Evolutionary conservation across 2,113 vertebrate genomes (phyloP), one percentile per base, ranked within the genome.

Genomic region (Psophia crepitans): DNA sequence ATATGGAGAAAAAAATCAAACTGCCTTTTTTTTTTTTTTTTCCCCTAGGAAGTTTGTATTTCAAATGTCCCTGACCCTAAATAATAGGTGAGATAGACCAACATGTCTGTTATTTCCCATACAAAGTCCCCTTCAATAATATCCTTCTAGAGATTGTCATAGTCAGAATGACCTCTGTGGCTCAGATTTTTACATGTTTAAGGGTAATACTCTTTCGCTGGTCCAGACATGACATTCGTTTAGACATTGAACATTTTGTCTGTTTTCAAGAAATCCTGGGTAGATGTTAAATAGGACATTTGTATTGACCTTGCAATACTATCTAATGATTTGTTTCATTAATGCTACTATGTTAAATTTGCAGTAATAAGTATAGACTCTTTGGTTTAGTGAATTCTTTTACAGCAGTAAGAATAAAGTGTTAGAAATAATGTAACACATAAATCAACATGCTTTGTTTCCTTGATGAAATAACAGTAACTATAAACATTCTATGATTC

Each of bases 31-130:
- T 20, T n/a, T n/a, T n/a, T n/a, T n/a, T n/a, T n/a, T n/a, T n/a
- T n/a, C n/a, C n/a, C n/a, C 33, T 74, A 73, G 75, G 66, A 85
- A 96, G 44, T 60, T 19, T 77, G 71, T 70, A 65, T 96, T 96
- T 92, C 70, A 91, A 75, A 93, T 68, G 81, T 90, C 95, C 70
- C 80, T 88, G 66, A 65, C 70, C 87, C 49, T 80, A 53, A 89
- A 58, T 54, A 84, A 73, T 78, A 63, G 22, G 18, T 44, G 73
- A 64, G 64, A 37, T 11, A 85, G 74, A 44, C 64, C 83, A 68
- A 8, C 41, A 20, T 14, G 6, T 77, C 81, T 87, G 19, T 43
- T 95, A 2, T 35, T 85, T 28, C 24, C 79, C 41, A 33, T 5
- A 33, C 66, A 93, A 92, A 44, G 87, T 94, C 68, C 14, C 85